These are phyloP conservation scores for Cryptotis parvus DNA, from an alignment of 2,113 vertebrate genomes.

Conservation along the genomic window DNA sequence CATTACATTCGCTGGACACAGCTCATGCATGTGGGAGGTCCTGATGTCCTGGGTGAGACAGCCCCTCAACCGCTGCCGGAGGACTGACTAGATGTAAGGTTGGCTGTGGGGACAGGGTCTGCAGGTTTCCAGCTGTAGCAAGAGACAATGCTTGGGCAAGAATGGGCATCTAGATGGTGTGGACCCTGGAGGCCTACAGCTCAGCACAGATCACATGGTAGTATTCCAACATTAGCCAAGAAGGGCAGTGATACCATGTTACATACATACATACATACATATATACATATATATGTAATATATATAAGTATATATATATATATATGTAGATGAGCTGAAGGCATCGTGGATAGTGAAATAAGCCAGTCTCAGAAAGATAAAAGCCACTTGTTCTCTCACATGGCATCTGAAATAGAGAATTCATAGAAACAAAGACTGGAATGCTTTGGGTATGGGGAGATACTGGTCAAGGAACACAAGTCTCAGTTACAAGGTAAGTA, in stretches of 20 bases:
- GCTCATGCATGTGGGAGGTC: neutral
- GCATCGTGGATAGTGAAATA: neutral
- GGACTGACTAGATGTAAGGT: neutral
- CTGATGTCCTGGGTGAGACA: neutral
- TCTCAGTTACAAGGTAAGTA: neutral
- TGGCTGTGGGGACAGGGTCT: neutral
- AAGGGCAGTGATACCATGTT: too few species aligned
- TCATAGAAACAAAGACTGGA: neutral
- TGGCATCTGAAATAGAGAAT: neutral
- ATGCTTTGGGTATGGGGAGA: neutral
- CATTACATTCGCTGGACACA: neutral
- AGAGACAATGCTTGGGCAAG: neutral
- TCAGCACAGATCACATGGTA: neutral
- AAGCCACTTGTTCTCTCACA: too few species aligned
- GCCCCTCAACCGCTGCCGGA: neutral
- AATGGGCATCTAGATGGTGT: neutral
- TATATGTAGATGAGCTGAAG: neutral
- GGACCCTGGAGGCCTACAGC: neutral
- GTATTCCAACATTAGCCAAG: neutral
- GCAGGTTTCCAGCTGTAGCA: neutral
- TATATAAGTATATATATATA: too few species aligned
- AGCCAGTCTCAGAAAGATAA: neutral
- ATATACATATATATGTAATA: too few species aligned
- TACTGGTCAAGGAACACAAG: neutral
- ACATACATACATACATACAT: too few species aligned